Evolutionary conservation across 2,888 invertebrate genomes (phyloP), one percentile per base, ranked within the genome.

Genomic region (Aporophyla nigra): DNA sequence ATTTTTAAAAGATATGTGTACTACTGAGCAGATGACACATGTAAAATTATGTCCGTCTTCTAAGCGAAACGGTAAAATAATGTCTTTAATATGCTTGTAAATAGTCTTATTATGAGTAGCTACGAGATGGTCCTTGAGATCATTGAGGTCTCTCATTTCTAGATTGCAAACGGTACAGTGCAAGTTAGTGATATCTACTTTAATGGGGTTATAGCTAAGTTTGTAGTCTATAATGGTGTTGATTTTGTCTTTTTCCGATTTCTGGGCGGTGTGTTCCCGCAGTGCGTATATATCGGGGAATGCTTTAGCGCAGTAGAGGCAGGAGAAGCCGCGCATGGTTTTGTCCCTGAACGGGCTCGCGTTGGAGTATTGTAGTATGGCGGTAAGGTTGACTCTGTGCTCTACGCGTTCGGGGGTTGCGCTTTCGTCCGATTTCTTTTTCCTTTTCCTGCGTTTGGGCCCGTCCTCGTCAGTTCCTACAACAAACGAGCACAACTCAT

Each of bases 401-500:
- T 96, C 95, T 73, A 94, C 93, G 82, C 96, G 94, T 87, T 96
- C 96, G 10, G 96, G 96, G 16, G 96, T 96, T 5, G 96, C 96
- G 92, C 96, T 96, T 76, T 91, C 93, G 82, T 94, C 94, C 19
- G 93, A 90, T 91, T 93, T 95, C 92, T 94, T 94, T 95, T 93
- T 94, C 93, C 91, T 94, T 94, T 92, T 95, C 90, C 91, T 95
- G 92, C 92, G 92, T 91, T 95, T 95, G 90, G 92, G 92, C 91
- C 90, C 89, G 90, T 87, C 94, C 90, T 90, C 92, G 88, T 92
- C 93, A 92, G 93, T 93, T 94, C 96, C 96, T 96, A 96, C 92
- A 96, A 96, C 96, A 96, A 96, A 96, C 95, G 95, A 93, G 91
- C 92, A 93, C 91, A 95, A 93, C 94, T 96, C 93, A 93, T 95